Base-by-base conservation (phyloP, 2,888 invertebrate genomes). In the Cheilosia vulpina region DNA sequence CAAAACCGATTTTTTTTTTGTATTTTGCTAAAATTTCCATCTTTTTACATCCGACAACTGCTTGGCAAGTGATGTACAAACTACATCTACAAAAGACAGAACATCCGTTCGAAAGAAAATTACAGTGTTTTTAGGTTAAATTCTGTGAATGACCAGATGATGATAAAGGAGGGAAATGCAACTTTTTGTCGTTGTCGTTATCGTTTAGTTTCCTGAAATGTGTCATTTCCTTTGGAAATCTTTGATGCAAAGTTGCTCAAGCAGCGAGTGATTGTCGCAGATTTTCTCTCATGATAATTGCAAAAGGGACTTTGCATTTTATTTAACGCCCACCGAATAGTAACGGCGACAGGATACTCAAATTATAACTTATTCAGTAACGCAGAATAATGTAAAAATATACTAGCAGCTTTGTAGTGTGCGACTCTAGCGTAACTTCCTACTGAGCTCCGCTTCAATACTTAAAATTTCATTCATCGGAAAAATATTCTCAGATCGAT, bases 31-130 rank as follows among this genome's bases (percentile, higher is more conserved):
- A 72, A 55, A 65, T 75, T 75, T 65, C 21, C 57, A 41, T 58
- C 57, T 19, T 27, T 47, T 75, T 24, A 58, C 57, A 15, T 38
- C 34, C 24, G 41, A 66, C 63, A 65, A 62, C 47, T 55, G 9
- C 53, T 66, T 66, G 82, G 55, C 82, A 82, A 72, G 66, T 60
- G 55, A 82, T 82, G 58, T 55, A 78, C 55, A 72, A 82, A 55
- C 60, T 71, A 41, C 52, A 45, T 76, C 63, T 62, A 55, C 65
- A 55, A 72, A 57, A 38, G 71, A 57, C 55, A 72, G 53, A 58
- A 73, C 50, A 55, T 62, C 62, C 62, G 69, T 19, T 81, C 53
- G 50, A 43, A 69, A 52, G 38, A 27, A 43, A 69, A 63, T 55
- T 63, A 71, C 63, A 78, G 43, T 11, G 21, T 27, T 55, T 63